A percentile compares a stretch with the other conserved stretches of the same genome.
Evolutionary conservation across 2,113 vertebrate species (phyloP).

Genomic region (Marmota monax): DNA sequence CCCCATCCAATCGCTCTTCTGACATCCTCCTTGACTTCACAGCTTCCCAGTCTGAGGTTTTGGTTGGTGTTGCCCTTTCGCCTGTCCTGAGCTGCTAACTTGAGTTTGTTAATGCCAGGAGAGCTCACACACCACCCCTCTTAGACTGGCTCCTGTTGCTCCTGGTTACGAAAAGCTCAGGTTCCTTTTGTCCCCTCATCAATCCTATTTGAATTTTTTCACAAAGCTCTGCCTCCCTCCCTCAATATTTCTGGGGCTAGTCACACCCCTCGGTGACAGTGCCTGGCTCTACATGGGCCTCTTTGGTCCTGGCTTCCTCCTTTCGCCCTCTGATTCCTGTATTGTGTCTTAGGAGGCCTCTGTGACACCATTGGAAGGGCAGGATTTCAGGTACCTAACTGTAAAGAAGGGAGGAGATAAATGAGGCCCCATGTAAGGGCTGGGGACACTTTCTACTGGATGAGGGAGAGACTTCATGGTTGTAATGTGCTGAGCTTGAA

Average conservation of each 20-base stretch:
- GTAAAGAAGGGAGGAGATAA: neutral
- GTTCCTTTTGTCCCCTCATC: neutral
- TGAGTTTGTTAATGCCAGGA: neutral
- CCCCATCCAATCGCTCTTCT: neutral
- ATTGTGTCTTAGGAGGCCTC: neutral
- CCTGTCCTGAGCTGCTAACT: neutral
- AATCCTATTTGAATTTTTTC: neutral
- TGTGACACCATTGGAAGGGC: neutral
- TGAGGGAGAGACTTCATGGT: neutral
- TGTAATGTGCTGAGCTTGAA: neutral
- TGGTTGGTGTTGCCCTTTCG: neutral
- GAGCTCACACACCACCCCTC: neutral
- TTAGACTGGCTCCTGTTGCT: neutral
- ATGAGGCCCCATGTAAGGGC: neutral
- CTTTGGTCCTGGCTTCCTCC: neutral
- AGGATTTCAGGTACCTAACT: neutral
- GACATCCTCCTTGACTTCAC: neutral
- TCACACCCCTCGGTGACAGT: neutral
- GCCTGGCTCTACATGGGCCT: neutral
- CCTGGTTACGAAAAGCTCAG: neutral
- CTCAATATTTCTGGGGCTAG: neutral
- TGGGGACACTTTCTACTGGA: neutral
- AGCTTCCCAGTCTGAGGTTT: neutral
- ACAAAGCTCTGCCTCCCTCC: neutral
- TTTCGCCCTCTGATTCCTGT: neutral